Conservation (phyloP, 1,140 invertebrate genomes). For the Colletes latitarsis region DNA sequence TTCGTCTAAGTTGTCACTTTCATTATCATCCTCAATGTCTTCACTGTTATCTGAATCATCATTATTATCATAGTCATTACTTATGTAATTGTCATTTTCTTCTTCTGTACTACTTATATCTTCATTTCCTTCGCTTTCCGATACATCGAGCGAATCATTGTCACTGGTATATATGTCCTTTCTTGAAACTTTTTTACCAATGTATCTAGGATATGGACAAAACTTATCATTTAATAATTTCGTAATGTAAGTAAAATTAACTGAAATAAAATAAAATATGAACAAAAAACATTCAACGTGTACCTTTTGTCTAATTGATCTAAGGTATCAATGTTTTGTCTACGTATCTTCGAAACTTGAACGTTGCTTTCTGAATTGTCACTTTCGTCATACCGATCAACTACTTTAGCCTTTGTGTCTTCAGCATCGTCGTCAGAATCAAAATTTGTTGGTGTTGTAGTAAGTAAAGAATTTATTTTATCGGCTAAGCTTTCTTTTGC, state of each 20-base stretch:
- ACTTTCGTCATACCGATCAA: slow-evolving; percentile 69
- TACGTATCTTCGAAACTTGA: slow-evolving; percentile 83
- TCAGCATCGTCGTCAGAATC: slow-evolving; percentile 82
- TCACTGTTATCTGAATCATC: slow-evolving; percentile 60
- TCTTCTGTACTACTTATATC: slow-evolving; percentile 63
- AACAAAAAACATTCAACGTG: slow-evolving; percentile 26
- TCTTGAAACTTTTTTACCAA: slow-evolving; percentile 85
- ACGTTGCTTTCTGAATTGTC: slow-evolving; percentile 61
- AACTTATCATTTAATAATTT: slow-evolving; percentile 16
- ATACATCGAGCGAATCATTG: slow-evolving; percentile 60
- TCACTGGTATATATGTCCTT: slow-evolving; percentile 77
- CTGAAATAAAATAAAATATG: neutral
- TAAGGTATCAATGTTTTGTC: slow-evolving; percentile 84
- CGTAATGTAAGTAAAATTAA: no score
- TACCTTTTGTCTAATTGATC: slow-evolving; percentile 84
- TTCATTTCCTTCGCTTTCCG: slow-evolving; percentile 61
- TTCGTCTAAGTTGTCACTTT: slow-evolving; percentile 61
- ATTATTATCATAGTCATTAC: slow-evolving; percentile 23
- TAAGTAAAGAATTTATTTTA: slow-evolving; percentile 83
- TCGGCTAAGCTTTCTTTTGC: slow-evolving; percentile 80
- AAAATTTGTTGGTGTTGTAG: slow-evolving; percentile 79
- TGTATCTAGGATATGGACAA: slow-evolving; percentile 82
- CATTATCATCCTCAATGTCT: slow-evolving; percentile 60
- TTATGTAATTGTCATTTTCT: slow-evolving; percentile 63
- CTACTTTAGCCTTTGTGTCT: slow-evolving; percentile 77